Base-by-base conservation (phyloP, 2,113 vertebrate genomes). In the Anguilla rostrata region DNA sequence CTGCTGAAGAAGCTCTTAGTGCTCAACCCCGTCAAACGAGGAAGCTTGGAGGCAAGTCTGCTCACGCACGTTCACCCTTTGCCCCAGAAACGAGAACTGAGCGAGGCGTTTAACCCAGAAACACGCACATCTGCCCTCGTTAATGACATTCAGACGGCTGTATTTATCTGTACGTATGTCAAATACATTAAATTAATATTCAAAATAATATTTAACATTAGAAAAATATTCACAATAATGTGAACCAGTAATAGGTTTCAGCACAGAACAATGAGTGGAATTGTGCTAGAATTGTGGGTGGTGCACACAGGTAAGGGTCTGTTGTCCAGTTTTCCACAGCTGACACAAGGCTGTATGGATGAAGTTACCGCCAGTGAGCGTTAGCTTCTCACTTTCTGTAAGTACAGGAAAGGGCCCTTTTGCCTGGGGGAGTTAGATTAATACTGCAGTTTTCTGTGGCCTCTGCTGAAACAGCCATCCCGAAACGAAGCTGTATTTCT, bases 1-100 rank as follows among this genome's bases (percentile, higher is more conserved):
- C 95, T 99, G 3, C 97, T 99, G 80, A 99, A 99, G 94, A 99
- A 97, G 88, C 94, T 99, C 0, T 94, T 99, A 39, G 98, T 99
- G 79, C 95, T 99, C 90, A 99, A 99, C 90, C 98, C 98, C 15
- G 92, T 98, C 87, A 99, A 99, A 93, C 93, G 98, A 92, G 98
- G 98, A 91, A 99, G 97, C 92, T 94, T 99, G 93, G 98, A 99
- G 95, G 98, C 99, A 96, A 96, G 96, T 92, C 0, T 18, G 82
- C 63, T 85, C 0, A 3, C 66, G 11, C n/a, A 3, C 78, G 26
- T 14, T 3, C 60, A 66, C 11, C 12, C 20, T 43, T n/a, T 41
- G 43, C 78, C 15, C 41, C 53, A 53, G 15, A 34, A n/a, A 20
- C 1, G 5, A 3, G 56, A 20, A 20, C 57, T 4, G 15, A 15